These are phyloP conservation scores for Automeris io DNA, from an alignment of 2,888 invertebrate species.

Conservation along the genomic window DNA sequence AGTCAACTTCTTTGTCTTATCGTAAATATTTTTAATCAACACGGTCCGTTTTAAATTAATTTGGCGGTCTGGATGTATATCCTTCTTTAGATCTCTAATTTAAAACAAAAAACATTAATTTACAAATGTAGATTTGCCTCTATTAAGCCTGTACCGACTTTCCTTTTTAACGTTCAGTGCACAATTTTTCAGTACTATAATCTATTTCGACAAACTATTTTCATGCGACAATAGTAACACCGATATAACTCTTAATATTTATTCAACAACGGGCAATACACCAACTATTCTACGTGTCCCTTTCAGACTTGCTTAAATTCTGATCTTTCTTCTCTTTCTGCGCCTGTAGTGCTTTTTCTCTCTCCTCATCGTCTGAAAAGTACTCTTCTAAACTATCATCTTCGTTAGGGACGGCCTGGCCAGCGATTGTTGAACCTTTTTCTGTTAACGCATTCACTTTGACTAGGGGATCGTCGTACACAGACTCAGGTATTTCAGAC, in stretches of 20 bases:
- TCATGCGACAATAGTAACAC: slow-evolving; percentile 6
- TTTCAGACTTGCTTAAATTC: slow-evolving; percentile 46
- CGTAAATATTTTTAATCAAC: no score
- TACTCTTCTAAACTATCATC: slow-evolving; percentile 63
- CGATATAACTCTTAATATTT: slow-evolving; percentile 4
- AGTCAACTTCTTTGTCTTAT: no score
- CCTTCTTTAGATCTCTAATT: no score
- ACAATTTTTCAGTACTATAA: not conserved
- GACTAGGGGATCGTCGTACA: slow-evolving; percentile 48
- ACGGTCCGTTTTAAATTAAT: no score
- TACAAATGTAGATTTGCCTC: no score
- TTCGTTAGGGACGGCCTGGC: slow-evolving; percentile 39
- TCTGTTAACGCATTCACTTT: slow-evolving; percentile 48
- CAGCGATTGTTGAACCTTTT: slow-evolving; percentile 51
- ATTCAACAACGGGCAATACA: slow-evolving; percentile 32
- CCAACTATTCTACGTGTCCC: slow-evolving; percentile 49
- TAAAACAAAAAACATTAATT: no score
- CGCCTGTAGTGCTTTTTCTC: slow-evolving; percentile 54
- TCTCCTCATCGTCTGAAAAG: slow-evolving; percentile 71
- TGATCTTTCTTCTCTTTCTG: slow-evolving; percentile 54
- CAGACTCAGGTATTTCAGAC: slow-evolving; percentile 30
- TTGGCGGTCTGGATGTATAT: no score
- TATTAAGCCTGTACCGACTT: no score
- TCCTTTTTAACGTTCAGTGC: not conserved
- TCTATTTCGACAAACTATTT: not conserved